phyloP scores from a whole-genome alignment of 2,888 invertebrate species.

The Diogma glabrata region DNA sequence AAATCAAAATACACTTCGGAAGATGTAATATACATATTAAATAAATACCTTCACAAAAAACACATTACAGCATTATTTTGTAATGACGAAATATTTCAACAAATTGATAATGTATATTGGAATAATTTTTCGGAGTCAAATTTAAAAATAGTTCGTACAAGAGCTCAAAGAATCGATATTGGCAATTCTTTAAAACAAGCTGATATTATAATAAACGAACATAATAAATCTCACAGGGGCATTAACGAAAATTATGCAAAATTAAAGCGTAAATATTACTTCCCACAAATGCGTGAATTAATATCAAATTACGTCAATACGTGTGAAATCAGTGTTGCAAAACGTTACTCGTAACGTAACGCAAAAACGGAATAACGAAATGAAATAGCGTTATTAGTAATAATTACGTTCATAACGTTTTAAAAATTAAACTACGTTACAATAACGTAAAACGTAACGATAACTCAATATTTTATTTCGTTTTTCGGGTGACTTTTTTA shows the following conservation, averaged over 20 bases:
- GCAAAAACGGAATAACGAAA: too few species aligned
- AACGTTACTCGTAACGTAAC: too few species aligned
- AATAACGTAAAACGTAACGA: too few species aligned
- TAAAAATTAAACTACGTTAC: too few species aligned
- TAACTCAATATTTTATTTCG: too few species aligned
- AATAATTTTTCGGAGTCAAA: background rate
- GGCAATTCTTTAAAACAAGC: slow-evolving; percentile 1
- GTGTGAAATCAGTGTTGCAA: too few species aligned
- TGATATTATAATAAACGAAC: background rate
- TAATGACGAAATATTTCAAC: background rate
- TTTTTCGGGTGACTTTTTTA: too few species aligned
- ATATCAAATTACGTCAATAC: background rate
- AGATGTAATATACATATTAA: background rate
- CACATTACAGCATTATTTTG: background rate
- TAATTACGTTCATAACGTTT: too few species aligned
- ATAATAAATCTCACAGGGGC: background rate
- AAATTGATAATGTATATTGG: background rate
- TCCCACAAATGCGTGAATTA: background rate
- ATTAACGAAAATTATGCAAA: background rate
- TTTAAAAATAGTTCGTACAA: background rate
- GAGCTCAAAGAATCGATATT: background rate
- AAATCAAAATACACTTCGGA: background rate
- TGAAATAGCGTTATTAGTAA: too few species aligned
- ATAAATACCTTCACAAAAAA: background rate
- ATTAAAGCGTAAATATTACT: background rate